Evolutionary conservation across 2,113 vertebrate genomes (phyloP), one percentile per base, ranked within the genome.

Genomic region (Tapirus terrestris): DNA sequence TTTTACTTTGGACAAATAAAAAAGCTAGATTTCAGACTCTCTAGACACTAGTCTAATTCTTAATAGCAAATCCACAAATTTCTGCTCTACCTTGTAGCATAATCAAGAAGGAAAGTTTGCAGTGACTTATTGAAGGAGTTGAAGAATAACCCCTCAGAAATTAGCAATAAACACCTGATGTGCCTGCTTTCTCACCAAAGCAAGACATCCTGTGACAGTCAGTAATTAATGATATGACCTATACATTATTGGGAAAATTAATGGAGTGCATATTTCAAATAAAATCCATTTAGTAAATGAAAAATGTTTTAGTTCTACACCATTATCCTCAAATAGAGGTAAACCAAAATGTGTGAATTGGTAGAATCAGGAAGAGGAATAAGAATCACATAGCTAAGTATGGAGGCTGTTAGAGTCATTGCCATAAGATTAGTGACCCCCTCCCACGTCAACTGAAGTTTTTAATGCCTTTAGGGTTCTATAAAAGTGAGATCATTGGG

Each of bases 221-320:
- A 16, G 25, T 76, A 96, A 94, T 92, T 91, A 97, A 97, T 96
- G 76, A 8, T 61, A 84, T 94, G 87, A 95, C 89, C 83, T 98
- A 96, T 43, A 84, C 58, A 27, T 86, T 89, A 93, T n/a, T 89
- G 79, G 33, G 73, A 91, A 96, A 96, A 95, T 97, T 98, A 96
- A 96, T 98, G 79, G 48, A 86, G 61, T 83, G 60, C 16, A 12
- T 83, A 92, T 94, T 95, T 96, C 95, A 97, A 96, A 48, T 70
- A 93, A 96, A 91, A 92, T 76, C 68, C 25, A 87, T 48, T 98
- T 95, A 84, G 68, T 70, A 83, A 92, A 70, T 98, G 89, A 96
- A 97, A 98, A 96, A 92, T 95, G 58, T 39, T 95, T 95, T 96
- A 27, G 89, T 95, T 98, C 82, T 95, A 96, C 86, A 87, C 14